These are phyloP conservation scores for Enteromius radiatus DNA, from an alignment of 2,797 vertebrate genomes.

Conservation along the genomic window DNA sequence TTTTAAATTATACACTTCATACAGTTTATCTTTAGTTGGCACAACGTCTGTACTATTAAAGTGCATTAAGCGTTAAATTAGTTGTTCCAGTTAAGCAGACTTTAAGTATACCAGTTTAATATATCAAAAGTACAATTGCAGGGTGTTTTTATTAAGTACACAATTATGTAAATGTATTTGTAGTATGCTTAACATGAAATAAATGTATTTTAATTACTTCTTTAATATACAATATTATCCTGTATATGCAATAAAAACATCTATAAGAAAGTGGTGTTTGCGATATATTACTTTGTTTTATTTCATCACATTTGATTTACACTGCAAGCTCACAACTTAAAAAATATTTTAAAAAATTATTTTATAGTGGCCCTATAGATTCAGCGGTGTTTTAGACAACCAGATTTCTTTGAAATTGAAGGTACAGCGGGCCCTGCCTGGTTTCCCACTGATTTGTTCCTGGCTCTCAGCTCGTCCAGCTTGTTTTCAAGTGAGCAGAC, in stretches of 20 bases:
- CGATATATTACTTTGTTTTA: too few relatives aligned
- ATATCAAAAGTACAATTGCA: background rate
- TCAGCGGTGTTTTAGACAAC: background rate
- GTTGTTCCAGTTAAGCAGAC: background rate
- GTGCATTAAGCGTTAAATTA: background rate
- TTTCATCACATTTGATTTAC: background rate
- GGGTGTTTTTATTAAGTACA: too few relatives aligned
- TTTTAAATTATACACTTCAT: too few relatives aligned
- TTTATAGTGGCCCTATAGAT: background rate
- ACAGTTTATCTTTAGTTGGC: background rate
- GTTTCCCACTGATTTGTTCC: background rate
- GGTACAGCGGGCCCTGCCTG: background rate
- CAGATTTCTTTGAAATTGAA: background rate
- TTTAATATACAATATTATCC: background rate
- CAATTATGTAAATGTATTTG: too few relatives aligned
- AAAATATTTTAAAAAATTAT: background rate
- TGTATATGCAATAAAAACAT: background rate
- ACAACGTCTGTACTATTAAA: background rate
- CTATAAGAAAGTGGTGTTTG: background rate
- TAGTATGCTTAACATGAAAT: too few relatives aligned
- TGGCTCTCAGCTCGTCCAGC: constrained; percentile 12
- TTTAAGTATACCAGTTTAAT: background rate
- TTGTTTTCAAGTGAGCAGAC: constrained; percentile 8
- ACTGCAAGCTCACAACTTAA: background rate
- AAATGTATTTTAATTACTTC: background rate